These are phyloP conservation scores for Diabrotica undecimpunctata DNA, from an alignment of 1,140 invertebrate species.

Conservation along the genomic window DNA sequence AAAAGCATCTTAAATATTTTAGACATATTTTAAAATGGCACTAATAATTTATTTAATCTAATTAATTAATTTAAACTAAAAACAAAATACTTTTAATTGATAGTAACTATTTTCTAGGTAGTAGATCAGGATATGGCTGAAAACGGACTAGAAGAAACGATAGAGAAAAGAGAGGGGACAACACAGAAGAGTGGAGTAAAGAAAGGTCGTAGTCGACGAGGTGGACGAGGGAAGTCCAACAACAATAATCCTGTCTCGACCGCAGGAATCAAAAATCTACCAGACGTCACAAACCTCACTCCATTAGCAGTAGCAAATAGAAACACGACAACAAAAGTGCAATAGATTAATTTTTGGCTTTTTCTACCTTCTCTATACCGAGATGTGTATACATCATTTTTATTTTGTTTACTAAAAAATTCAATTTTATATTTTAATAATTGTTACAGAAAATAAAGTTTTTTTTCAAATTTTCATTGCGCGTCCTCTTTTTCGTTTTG, in stretches of 20 bases:
- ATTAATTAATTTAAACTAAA: no score
- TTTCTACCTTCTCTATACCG: not conserved
- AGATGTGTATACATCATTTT: no score
- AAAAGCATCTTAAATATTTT: no score
- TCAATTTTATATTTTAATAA: no score
- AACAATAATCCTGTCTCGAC: constrained; percentile 1
- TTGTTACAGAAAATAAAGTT: no score
- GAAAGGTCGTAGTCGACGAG: constrained; percentile 51
- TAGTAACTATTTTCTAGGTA: not conserved
- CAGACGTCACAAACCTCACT: constrained; percentile 23
- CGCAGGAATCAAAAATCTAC: constrained; percentile 6
- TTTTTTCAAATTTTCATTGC: no score
- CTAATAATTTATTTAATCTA: no score
- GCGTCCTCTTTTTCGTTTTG: no score
- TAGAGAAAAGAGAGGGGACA: constrained; percentile 56
- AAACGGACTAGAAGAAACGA: constrained; percentile 54
- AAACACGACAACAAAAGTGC: constrained; percentile 32
- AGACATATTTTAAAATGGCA: no score
- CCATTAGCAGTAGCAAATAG: constrained; percentile 24
- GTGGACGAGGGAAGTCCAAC: constrained; percentile 46
- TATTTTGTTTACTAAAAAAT: no score
- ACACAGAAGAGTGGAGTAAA: constrained; percentile 46
- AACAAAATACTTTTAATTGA: no score
- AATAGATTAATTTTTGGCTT: constrained; percentile 23
- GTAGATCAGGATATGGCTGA: constrained; percentile 33